Base-by-base conservation (phyloP, 2,888 invertebrate genomes). In the Zonitis immaculata region DNA sequence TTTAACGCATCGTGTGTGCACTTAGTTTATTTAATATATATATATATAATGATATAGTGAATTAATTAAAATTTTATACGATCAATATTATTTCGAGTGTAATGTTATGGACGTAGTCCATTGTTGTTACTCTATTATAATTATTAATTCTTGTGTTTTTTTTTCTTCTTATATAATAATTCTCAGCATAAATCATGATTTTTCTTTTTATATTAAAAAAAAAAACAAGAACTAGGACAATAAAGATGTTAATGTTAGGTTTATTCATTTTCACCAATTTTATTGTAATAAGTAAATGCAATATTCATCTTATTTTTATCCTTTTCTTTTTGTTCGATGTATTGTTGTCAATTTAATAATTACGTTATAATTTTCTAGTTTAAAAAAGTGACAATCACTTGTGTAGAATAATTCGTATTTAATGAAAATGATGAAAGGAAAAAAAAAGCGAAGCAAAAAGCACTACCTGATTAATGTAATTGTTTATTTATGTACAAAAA, bases 371-470 rank as follows among this genome's bases (percentile, higher is more conserved):
- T 45, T 44, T 51, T 27, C 46, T 56, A 28, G 26, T 44, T 48
- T 58, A 57, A 57, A 56, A 54, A 59, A 63, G 64, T 64, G 66
- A 66, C 65, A 66, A 67, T 67, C 67, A 67, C 66, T 61, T 64
- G 53, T 60, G 60, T 62, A 64, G 58, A 44, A 56, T 66, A 56
- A 63, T 65, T 63, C 61, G 60, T 60, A 63, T 60, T 59, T 57
- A 62, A 25, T 25, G 25, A 25, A 25, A 6, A 25, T 6, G 25
- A 25, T n/a, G n/a, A n/a, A n/a, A n/a, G n/a, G n/a, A n/a, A n/a
- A 32, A 32, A 14, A 6, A 32, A 35, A 48, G 6, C n/a, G n/a
- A n/a, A n/a, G n/a, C n/a, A n/a, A n/a, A n/a, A 49, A 61, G 60
- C 62, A 64, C 62, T 59, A 61, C 61, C 61, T 59, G 61, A 62